Conservation (phyloP, 2,797 vertebrate species). For the Potorous gilbertii region DNA sequence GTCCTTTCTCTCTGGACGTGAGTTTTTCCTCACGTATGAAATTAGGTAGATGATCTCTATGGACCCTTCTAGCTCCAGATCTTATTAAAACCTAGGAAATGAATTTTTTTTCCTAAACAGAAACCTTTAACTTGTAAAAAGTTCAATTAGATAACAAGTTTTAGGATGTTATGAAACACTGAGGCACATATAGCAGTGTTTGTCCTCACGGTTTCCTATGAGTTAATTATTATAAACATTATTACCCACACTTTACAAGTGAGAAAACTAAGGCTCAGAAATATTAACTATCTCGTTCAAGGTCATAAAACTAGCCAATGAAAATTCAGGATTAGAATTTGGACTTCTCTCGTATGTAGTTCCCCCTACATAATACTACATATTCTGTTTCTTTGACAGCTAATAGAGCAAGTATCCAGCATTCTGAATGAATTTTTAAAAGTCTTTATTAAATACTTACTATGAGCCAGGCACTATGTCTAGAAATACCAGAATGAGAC, state of each 20-base stretch:
- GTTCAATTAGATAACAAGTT: not conserved
- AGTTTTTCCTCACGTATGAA: not conserved
- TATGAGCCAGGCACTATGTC: not conserved
- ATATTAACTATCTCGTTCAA: not conserved
- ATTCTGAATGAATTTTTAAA: not conserved
- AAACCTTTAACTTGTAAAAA: not conserved
- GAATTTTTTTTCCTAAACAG: not conserved
- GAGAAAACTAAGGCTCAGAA: slow-evolving; percentile 23
- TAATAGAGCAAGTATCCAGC: not conserved
- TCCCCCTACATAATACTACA: not conserved
- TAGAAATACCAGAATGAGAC: not conserved
- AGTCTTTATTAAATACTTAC: not conserved
- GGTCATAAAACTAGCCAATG: not conserved
- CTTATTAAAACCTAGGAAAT: not conserved
- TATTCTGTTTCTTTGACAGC: not conserved
- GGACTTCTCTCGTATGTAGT: not conserved
- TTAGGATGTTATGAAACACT: not conserved
- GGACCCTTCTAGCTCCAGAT: not conserved
- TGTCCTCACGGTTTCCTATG: not conserved
- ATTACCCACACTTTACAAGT: slow-evolving; percentile 4
- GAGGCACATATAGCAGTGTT: not conserved
- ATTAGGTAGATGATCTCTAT: not conserved
- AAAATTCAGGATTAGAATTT: not conserved
- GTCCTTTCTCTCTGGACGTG: not conserved
- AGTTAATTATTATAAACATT: not conserved